These are phyloP conservation scores for Ooceraea biroi DNA, from an alignment of 1,140 invertebrate species.

Conservation along the genomic window DNA sequence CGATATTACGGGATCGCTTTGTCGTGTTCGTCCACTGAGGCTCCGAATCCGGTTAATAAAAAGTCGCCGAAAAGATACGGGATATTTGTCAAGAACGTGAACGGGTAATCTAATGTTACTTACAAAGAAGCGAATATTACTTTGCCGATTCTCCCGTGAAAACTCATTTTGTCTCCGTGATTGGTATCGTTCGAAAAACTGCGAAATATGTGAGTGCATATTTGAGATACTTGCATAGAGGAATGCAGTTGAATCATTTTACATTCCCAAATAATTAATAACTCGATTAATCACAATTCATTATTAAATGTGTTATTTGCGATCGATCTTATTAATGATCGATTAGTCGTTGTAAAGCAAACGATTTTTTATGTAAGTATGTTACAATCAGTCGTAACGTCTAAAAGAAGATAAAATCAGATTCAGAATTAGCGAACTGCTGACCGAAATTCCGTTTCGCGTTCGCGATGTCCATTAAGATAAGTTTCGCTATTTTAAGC, in stretches of 20 bases:
- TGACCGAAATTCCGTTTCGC: not conserved
- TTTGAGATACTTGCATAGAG: no score
- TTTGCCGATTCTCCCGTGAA: slow-evolving; percentile 8
- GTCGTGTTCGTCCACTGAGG: slow-evolving; percentile 43
- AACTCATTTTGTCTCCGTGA: not conserved
- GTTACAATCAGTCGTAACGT: no score
- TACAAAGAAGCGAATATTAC: slow-evolving; percentile 48
- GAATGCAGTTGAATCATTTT: no score
- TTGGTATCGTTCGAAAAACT: no score
- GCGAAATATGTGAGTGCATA: no score
- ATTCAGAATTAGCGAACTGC: not conserved
- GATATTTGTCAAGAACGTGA: slow-evolving; percentile 65
- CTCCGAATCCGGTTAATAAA: slow-evolving; percentile 60
- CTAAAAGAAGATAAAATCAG: not conserved
- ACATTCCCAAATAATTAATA: no score
- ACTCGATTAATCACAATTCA: no score
- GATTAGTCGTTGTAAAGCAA: no score
- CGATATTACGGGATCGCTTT: slow-evolving; percentile 71
- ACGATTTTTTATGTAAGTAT: no score
- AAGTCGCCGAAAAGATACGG: slow-evolving; percentile 52
- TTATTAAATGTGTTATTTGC: no score
- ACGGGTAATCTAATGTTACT: slow-evolving; percentile 57
- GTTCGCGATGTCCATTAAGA: not conserved
- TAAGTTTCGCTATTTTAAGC: slow-evolving; percentile 20
- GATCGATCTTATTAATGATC: no score